phyloP scores from a whole-genome alignment of 2,113 vertebrate species.

The Chloebia gouldiae region DNA sequence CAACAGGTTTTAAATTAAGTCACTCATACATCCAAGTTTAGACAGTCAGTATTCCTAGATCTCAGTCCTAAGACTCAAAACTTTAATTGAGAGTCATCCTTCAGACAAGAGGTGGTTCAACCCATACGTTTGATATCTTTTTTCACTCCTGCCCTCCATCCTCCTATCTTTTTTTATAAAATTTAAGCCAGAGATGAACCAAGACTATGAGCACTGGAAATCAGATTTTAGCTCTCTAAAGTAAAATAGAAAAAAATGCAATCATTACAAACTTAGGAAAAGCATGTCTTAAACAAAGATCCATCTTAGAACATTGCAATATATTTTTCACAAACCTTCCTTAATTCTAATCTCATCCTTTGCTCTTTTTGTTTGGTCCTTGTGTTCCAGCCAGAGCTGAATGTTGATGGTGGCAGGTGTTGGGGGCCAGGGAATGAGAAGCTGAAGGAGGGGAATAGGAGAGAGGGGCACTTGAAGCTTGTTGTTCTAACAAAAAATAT shows the following conservation, averaged over 20 bases:
- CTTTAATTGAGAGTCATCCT: background rate
- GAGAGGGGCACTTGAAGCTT: background rate
- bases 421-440: background rate
- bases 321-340: background rate
- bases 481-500: background rate
- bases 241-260: background rate
- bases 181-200: background rate
- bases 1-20: background rate
- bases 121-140: background rate
- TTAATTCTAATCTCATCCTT: background rate
- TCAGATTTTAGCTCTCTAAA: background rate
- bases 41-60: background rate
- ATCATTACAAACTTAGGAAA: background rate
- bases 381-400: background rate
- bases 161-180: background rate
- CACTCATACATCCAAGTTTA: background rate
- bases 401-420: accelerated
- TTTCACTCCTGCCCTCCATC: background rate
- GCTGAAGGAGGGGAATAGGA: background rate
- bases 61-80: background rate
- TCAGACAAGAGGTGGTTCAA: background rate
- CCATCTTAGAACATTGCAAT: background rate
- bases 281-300: background rate
- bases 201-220: background rate
- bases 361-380: background rate